Evolutionary conservation across 2,113 vertebrate species (phyloP).

Genomic region (Pithys albifrons): DNA sequence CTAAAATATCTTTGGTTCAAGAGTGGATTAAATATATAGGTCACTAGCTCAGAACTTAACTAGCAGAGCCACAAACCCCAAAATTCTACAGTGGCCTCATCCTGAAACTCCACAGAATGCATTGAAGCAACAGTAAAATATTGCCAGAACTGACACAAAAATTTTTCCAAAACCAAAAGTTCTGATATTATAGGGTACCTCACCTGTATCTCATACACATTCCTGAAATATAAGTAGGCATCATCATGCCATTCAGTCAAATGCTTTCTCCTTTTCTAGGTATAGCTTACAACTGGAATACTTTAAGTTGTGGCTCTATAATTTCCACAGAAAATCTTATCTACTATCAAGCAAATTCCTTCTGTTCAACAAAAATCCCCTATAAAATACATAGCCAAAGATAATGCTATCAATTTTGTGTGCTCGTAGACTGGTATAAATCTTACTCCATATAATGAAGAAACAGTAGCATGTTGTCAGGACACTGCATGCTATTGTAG

Average conservation of each 20-base stretch:
- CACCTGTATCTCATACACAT: background rate
- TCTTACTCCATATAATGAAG: conserved; percentile 6
- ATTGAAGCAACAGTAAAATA: background rate
- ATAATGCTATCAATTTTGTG: background rate
- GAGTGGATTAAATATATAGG: background rate
- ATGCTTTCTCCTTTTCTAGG: background rate
- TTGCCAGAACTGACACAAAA: background rate
- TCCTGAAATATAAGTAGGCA: background rate
- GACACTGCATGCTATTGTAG: background rate
- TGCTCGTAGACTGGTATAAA: conserved; percentile 20
- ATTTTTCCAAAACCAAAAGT: background rate
- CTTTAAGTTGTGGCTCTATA: background rate
- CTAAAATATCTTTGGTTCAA: background rate
- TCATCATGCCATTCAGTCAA: background rate
- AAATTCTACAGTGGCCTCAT: background rate
- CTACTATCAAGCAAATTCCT: conserved; percentile 32
- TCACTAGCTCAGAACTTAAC: background rate
- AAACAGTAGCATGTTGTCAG: background rate
- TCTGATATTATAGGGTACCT: background rate
- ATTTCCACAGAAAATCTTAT: conserved; percentile 32
- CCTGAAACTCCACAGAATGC: background rate
- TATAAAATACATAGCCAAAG: conserved; percentile 27
- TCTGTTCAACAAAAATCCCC: background rate
- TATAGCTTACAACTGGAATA: background rate
- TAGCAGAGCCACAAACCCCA: background rate